These are phyloP conservation scores for Xenus cinereus DNA, from an alignment of 2,113 vertebrate genomes.

Conservation along the genomic window DNA sequence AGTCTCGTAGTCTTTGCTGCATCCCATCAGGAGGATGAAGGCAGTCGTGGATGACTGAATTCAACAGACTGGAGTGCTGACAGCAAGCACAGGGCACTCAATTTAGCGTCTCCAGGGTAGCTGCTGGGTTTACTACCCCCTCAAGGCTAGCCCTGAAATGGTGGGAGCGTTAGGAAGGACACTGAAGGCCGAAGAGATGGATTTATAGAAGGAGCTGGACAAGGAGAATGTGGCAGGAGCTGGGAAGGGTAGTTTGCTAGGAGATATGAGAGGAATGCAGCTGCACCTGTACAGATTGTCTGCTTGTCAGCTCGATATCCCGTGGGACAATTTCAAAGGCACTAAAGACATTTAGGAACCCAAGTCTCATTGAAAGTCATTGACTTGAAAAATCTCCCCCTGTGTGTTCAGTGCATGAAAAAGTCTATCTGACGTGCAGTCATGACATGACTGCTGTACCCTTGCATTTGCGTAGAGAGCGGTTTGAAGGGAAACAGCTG, in stretches of 20 bases:
- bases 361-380: slow-evolving; percentile 1
- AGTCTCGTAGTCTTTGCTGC: slow-evolving; percentile 32
- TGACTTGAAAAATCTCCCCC: slow-evolving; percentile 25
- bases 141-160: background rate
- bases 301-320: background rate
- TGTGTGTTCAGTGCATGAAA: background rate
- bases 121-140: background rate
- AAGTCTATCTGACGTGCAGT: background rate
- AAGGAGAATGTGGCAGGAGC: background rate
- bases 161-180: background rate
- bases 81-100: background rate
- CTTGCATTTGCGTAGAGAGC: background rate
- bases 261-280: background rate
- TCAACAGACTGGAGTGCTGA: background rate
- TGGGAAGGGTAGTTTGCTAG: background rate
- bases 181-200: background rate
- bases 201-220: background rate
- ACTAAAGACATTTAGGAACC: background rate
- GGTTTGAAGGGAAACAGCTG: slow-evolving; percentile 34
- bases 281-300: background rate
- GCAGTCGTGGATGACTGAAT: slow-evolving; percentile 6
- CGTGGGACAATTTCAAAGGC: background rate
- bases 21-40: background rate
- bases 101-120: slow-evolving; percentile 8
- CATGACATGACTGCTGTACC: background rate